A percentile compares a stretch with the other conserved stretches of the same genome.
phyloP scores from a whole-genome alignment of 2,113 vertebrate species.

The Polypterus bichir region DNA sequence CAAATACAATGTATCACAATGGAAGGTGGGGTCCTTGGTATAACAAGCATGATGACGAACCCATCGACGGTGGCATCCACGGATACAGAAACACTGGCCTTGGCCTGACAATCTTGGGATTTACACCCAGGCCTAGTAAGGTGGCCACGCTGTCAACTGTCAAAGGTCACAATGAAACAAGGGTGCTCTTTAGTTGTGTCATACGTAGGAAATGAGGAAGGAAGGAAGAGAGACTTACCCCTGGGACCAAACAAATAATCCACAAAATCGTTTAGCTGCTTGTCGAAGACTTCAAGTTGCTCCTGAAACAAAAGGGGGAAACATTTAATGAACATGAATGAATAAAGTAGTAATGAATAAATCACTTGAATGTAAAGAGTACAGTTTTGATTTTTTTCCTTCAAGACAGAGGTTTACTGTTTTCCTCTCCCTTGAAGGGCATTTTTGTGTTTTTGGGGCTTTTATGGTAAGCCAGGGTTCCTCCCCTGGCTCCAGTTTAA shows the following conservation, averaged over 20 bases:
- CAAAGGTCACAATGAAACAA: slow-evolving; percentile 16
- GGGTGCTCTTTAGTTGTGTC: neutral
- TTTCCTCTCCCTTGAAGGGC: no score
- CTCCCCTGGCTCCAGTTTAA: no score
- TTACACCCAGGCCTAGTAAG: slow-evolving; percentile 30
- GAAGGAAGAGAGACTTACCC: slow-evolving; percentile 43
- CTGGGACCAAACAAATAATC: slow-evolving; percentile 65
- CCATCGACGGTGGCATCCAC: neutral
- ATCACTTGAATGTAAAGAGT: no score
- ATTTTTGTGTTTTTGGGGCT: no score
- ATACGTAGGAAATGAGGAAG: neutral
- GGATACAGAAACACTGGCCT: slow-evolving; percentile 11
- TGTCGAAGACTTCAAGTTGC: slow-evolving; percentile 54
- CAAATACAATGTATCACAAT: no score
- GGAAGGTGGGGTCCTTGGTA: no score
- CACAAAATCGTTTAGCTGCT: slow-evolving; percentile 53
- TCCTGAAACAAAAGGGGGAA: slow-evolving; percentile 42
- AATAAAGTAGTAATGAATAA: no score
- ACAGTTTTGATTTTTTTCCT: no score
- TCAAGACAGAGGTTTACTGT: no score
- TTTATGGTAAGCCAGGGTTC: no score
- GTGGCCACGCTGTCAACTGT: slow-evolving; percentile 28
- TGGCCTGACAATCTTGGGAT: slow-evolving; percentile 21
- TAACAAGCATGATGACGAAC: no score
- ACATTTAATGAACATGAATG: neutral